phyloP scores from a whole-genome alignment of 2,888 invertebrate genomes.

The Lepidochitona cinerea region DNA sequence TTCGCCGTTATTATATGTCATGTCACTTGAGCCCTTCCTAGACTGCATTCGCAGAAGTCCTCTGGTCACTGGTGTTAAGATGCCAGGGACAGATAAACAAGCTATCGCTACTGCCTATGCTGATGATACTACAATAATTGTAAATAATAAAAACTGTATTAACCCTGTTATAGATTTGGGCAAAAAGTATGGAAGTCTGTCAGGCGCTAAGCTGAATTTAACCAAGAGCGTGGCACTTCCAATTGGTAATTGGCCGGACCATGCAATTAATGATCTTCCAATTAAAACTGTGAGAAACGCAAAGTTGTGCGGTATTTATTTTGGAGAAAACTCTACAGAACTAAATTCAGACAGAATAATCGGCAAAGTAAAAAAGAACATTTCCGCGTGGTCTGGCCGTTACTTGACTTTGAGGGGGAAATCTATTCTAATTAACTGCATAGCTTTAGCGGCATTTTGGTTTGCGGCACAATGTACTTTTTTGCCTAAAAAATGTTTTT shows the following conservation, averaged over 20 bases:
- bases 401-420: too few species aligned
- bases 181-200: background rate
- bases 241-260: background rate
- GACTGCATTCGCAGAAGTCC: background rate
- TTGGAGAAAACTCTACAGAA: too few species aligned
- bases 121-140: background rate
- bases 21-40: background rate
- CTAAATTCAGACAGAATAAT: too few species aligned
- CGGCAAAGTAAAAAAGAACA: too few species aligned
- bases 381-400: too few species aligned
- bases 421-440: too few species aligned
- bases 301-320: too few species aligned
- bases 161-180: background rate
- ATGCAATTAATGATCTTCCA: background rate
- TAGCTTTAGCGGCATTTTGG: too few species aligned
- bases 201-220: background rate
- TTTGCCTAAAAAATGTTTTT: too few species aligned
- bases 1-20: background rate
- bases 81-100: background rate
- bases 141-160: background rate
- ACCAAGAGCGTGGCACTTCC: background rate
- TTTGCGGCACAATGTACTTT: too few species aligned
- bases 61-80: background rate
- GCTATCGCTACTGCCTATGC: background rate
- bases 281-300: background rate